A percentile compares a stretch with the other conserved stretches of the same genome.
Conservation (phyloP, 2,113 vertebrate genomes). For the Etia nguti region DNA sequence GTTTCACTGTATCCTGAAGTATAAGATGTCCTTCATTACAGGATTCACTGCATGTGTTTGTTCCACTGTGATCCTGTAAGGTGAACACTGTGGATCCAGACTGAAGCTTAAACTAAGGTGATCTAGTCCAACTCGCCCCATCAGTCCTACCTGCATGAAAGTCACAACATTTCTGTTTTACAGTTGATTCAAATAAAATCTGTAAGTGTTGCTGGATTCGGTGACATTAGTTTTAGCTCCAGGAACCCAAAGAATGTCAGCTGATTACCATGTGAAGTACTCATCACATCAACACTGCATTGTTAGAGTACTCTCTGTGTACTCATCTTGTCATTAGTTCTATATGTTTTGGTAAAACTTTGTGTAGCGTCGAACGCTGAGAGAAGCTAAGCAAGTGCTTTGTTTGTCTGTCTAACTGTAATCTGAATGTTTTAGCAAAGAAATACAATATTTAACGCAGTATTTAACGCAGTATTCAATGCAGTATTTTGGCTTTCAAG, state of each 20-base stretch:
- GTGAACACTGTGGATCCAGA: neutral
- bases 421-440: neutral
- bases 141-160: neutral
- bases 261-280: neutral
- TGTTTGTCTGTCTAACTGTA: neutral
- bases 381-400: neutral
- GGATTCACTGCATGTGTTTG: neutral
- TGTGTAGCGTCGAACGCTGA: neutral
- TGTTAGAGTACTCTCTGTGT: neutral
- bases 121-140: neutral
- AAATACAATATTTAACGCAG: accelerated
- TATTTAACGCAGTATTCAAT: no score
- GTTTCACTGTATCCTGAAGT: accelerated
- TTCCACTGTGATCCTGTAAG: neutral
- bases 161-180: neutral
- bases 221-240: accelerated
- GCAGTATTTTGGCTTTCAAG: neutral
- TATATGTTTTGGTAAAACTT: neutral
- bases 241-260: neutral
- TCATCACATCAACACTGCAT: neutral
- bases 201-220: no score
- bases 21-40: neutral
- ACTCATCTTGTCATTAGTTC: neutral
- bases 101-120: neutral
- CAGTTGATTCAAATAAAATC: neutral